Evolutionary conservation across 2,113 vertebrate genomes (phyloP).

Genomic region (Galeopterus variegatus): DNA sequence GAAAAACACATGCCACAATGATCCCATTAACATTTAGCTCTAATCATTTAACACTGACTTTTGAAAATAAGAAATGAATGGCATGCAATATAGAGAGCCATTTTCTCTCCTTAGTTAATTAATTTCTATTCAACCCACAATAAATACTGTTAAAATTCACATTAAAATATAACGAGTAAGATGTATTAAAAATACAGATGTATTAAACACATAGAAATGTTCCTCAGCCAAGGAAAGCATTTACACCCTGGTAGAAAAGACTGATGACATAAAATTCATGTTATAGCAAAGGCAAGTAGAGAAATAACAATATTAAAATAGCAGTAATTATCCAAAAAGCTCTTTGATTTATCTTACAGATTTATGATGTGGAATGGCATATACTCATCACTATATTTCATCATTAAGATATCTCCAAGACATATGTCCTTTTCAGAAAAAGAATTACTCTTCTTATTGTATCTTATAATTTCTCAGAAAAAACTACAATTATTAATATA

Average conservation of each 20-base stretch:
- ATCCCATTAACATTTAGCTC: slow-evolving; percentile 75
- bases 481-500: slow-evolving; percentile 17
- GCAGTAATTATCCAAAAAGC: slow-evolving; percentile 47
- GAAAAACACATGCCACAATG: slow-evolving; percentile 84
- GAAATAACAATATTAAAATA: background rate
- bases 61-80: slow-evolving; percentile 48
- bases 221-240: slow-evolving; percentile 51
- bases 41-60: slow-evolving; percentile 51
- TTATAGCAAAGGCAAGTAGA: slow-evolving; percentile 53
- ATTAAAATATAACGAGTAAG: slow-evolving; percentile 56
- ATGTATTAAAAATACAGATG: background rate
- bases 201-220: slow-evolving; percentile 35
- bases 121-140: slow-evolving; percentile 47
- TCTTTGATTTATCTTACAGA: slow-evolving; percentile 57
- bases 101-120: slow-evolving; percentile 34
- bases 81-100: slow-evolving; percentile 10
- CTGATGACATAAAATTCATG: slow-evolving; percentile 28
- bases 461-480: slow-evolving; percentile 32
- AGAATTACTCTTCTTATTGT: slow-evolving; percentile 26
- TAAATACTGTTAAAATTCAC: slow-evolving; percentile 61
- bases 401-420: slow-evolving; percentile 44
- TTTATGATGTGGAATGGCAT: background rate
- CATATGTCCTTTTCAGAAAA: slow-evolving; percentile 31
- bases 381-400: background rate
- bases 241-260: slow-evolving; percentile 57